Base-by-base conservation (phyloP, 2,888 invertebrate genomes). In the Limnephilus rhombicus region DNA sequence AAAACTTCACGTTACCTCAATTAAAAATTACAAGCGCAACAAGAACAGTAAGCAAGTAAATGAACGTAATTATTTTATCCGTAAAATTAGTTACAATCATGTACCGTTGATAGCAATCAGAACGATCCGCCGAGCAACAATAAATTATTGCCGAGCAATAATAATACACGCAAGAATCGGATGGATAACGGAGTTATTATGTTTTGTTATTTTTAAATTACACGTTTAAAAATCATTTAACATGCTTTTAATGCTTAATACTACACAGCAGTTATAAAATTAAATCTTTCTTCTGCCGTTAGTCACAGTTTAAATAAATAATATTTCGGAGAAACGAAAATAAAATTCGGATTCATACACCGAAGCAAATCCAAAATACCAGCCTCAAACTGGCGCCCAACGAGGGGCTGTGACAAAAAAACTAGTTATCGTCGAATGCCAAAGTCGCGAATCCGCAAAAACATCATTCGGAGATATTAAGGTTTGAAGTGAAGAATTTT, bases 31-130 rank as follows among this genome's bases (percentile, higher is more conserved):
- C 31, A 83, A 83, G 83, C 83, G 83, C 83, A 83, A 41, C 83
- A 83, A 37, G 37, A 68, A 68, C 83, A 37, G 83, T 83, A 15
- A 37, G 15, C 83, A 41, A 83, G 68, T 68, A 68, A 68, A 68
- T 24, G 83, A 83, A 68, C 68, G 83, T 83, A 41, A 37, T 34
- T 34, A 83, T 83, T 83, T 37, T 82, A 41, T 81, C 81, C 29
- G 80, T 90, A 80, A 90, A 90, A 90, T 90, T 90, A 49, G 24
- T 90, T 13, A 89, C 34, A 89, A 89, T 41, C 41, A 81, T 68
- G 24, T 68, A 89, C 81, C 41, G 89, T 81, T 89, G 24, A n/a
- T 81, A 82, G 41, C 81, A 90, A 90, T 90, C 89, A 82, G 89
- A 90, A 90, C 89, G 89, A 41, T 49, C 81, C 89, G 49, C 41